Conservation (phyloP, 2,888 invertebrate species). For the Lordiphosa andalusiaca region DNA sequence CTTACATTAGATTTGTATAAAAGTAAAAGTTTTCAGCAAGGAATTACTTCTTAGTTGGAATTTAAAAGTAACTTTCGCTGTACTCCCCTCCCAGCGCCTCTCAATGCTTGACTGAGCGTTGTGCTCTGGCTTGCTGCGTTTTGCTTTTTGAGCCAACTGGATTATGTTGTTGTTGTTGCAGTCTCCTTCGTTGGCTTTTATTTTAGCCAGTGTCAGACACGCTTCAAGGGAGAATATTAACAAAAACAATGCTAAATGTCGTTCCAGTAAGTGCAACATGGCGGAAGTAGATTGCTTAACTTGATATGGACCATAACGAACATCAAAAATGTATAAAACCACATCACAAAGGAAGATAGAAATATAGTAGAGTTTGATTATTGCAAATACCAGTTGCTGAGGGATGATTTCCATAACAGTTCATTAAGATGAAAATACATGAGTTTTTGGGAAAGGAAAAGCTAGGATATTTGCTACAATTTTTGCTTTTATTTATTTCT, state of each 20-base stretch:
- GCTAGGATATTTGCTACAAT: too few relatives aligned
- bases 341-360: neutral
- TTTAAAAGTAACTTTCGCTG: constrained; percentile 55
- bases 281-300: constrained; percentile 34
- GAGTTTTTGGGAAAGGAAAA: too few relatives aligned
- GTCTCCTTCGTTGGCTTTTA: constrained; percentile 46
- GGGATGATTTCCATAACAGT: too few relatives aligned
- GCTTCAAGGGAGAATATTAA: constrained; percentile 30
- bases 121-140: constrained; percentile 16
- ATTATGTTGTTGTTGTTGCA: constrained; percentile 41
- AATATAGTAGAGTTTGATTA: neutral
- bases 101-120: constrained; percentile 6
- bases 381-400: constrained; percentile 2
- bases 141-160: constrained; percentile 46
- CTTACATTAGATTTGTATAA: constrained; percentile 43
- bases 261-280: constrained; percentile 36
- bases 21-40: constrained; percentile 48
- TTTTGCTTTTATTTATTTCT: too few relatives aligned
- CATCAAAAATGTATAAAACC: constrained; percentile 1
- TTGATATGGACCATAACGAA: constrained; percentile 1
- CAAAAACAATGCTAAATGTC: constrained; percentile 57
- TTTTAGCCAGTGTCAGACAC: constrained; percentile 40
- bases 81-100: neutral
- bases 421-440: too few relatives aligned
- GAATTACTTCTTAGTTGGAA: constrained; percentile 61